Conservation (phyloP, 1,140 invertebrate genomes). For the Solen grandis region DNA sequence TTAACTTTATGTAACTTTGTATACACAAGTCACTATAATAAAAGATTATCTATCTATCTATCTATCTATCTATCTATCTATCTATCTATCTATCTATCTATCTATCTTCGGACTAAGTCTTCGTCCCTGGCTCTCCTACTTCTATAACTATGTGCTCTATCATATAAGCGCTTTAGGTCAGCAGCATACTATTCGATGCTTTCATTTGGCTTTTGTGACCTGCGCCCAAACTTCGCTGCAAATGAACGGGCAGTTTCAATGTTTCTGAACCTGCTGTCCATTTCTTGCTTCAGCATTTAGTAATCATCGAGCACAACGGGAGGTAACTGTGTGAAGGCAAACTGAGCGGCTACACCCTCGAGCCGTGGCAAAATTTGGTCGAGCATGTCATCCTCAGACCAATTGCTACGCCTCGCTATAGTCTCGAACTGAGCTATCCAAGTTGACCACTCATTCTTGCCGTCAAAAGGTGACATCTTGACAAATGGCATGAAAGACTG, state of each 20-base stretch:
- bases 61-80: too few relatives aligned
- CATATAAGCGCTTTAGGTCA: too few relatives aligned
- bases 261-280: not conserved
- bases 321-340: conserved; percentile 8
- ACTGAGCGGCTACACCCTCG: conserved; percentile 6
- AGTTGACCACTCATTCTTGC: not conserved
- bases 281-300: not conserved
- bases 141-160: too few relatives aligned
- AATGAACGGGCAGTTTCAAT: not conserved
- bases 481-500: too few relatives aligned
- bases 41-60: too few relatives aligned
- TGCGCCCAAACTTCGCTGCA: conserved; percentile 5
- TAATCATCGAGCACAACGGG: not conserved
- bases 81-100: too few relatives aligned
- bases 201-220: conserved; percentile 5
- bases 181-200: conserved; percentile 3
- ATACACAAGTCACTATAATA: too few relatives aligned
- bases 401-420: not conserved
- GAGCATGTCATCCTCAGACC: not conserved
- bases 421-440: conserved; percentile 17
- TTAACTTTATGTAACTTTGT: not conserved
- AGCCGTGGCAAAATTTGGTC: conserved; percentile 3
- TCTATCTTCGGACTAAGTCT: too few relatives aligned
- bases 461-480: not conserved
- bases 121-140: too few relatives aligned